Conservation (phyloP, 2,113 vertebrate species). For the Saguinus imperator region DNA sequence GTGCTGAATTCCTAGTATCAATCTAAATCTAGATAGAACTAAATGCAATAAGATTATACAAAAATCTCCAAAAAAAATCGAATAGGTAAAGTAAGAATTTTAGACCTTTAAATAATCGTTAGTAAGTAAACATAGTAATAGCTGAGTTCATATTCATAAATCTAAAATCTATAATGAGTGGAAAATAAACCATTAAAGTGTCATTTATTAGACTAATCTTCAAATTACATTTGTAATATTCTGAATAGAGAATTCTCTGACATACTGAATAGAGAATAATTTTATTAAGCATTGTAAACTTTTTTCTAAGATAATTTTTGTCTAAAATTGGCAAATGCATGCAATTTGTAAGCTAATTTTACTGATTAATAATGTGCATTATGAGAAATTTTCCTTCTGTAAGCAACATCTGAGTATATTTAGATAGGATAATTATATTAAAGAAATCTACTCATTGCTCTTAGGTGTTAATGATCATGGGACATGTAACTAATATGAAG, state of each 20-base stretch:
- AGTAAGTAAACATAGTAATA: background rate
- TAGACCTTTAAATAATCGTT: background rate
- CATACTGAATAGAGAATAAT: background rate
- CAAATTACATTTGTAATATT: background rate
- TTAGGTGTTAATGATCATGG: background rate
- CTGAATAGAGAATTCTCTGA: background rate
- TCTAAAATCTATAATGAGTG: background rate
- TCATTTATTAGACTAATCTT: background rate
- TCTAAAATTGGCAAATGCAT: constrained; percentile 43
- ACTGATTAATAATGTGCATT: constrained; percentile 45
- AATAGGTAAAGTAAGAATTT: background rate
- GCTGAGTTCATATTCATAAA: background rate
- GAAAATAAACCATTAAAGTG: background rate
- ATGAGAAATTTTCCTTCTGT: background rate
- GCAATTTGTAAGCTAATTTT: constrained; percentile 25
- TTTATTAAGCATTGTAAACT: constrained; percentile 42
- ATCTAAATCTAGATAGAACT: background rate
- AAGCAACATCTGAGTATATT: background rate
- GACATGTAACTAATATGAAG: background rate
- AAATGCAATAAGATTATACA: background rate
- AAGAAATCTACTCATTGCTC: background rate
- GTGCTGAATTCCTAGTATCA: background rate
- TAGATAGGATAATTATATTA: constrained; percentile 3
- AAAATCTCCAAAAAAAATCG: background rate
- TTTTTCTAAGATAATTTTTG: constrained; percentile 4